Conservation (phyloP, 2,888 invertebrate genomes). For the Scrobipalpa costella region DNA sequence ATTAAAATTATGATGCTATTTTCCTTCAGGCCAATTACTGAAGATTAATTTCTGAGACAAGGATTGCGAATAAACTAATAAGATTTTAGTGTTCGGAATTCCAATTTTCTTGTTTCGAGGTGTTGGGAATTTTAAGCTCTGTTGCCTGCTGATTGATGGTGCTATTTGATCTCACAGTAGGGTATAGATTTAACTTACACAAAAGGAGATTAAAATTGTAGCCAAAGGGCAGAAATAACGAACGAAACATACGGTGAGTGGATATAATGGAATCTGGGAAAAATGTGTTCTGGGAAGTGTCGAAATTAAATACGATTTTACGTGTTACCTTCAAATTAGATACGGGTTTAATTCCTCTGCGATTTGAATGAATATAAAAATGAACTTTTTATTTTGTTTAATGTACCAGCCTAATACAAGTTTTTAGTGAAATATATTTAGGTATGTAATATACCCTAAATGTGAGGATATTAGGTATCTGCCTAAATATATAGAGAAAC, state of each 20-base stretch:
- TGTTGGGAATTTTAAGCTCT: constrained; percentile 16
- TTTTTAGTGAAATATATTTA: no score
- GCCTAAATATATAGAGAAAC: no score
- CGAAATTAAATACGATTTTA: neutral
- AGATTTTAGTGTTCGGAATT: constrained; percentile 39
- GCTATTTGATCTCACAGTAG: neutral
- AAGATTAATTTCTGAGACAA: neutral
- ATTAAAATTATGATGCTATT: neutral
- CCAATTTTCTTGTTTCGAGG: constrained; percentile 27
- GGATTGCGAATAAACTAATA: constrained; percentile 57
- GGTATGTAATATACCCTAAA: no score
- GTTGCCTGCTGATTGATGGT: constrained; percentile 13
- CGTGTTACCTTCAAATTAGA: neutral
- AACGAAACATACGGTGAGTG: neutral
- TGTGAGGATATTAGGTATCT: no score
- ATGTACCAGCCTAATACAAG: no score
- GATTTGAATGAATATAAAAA: no score
- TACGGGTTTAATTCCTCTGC: no score
- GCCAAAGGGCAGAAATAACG: neutral
- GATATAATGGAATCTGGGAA: neutral
- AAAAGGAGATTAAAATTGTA: constrained; percentile 7
- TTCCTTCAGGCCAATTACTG: constrained; percentile 33
- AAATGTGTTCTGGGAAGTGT: neutral
- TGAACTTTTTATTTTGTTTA: no score
- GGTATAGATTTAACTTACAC: constrained; percentile 4